Evolutionary conservation across 2,113 vertebrate genomes (phyloP).

Genomic region (Sorex araneus): DNA sequence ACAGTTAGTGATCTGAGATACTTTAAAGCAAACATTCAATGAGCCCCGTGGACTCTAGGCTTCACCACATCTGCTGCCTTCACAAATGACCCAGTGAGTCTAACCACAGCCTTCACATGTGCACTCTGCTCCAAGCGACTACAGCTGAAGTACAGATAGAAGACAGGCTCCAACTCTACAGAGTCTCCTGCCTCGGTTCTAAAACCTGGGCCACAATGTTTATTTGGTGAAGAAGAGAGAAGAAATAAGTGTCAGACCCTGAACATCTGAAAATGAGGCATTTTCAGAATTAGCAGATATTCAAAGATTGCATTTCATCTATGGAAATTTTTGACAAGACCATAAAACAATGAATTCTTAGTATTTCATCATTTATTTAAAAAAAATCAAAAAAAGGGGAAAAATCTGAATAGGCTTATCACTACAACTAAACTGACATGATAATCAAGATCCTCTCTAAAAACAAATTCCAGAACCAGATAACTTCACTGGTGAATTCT

Average conservation of each 20-base stretch:
- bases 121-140: not conserved
- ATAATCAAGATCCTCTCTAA: not conserved
- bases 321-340: not conserved
- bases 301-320: not conserved
- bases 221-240: not conserved
- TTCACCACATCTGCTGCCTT: not conserved
- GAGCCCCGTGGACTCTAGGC: not conserved
- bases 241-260: not conserved
- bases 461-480: not conserved
- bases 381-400: not conserved
- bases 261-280: not conserved
- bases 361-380: not conserved
- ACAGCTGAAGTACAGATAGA: not conserved
- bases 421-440: not conserved
- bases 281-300: slow-evolving; percentile 37
- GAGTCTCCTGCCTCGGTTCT: not conserved
- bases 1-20: not conserved
- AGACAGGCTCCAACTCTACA: not conserved
- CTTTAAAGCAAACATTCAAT: not conserved
- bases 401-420: not conserved
- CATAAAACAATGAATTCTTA: not conserved
- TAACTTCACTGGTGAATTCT: no score
- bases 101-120: not conserved
- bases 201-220: not conserved
- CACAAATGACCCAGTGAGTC: not conserved